Conservation (phyloP, 2,888 invertebrate genomes). For the Hoplodrina blanda region DNA sequence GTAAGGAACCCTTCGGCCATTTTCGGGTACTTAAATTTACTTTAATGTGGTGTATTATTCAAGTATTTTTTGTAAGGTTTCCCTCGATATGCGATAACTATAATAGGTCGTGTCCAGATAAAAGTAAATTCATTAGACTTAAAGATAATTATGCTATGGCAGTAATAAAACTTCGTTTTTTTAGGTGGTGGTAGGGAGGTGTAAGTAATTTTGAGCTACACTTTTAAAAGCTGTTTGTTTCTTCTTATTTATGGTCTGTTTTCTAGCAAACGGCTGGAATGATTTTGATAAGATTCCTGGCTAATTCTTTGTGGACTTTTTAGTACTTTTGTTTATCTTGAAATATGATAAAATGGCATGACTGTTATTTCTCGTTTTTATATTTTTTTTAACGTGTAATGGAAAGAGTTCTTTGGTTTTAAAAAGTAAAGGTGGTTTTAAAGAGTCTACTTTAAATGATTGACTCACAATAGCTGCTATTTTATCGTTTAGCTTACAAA, state of each 20-base stretch:
- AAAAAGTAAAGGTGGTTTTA: background rate
- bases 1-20: constrained; percentile 46
- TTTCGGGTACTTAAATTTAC: constrained; percentile 48
- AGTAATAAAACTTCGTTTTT: constrained; percentile 42
- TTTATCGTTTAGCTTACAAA: background rate
- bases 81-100: constrained; percentile 42
- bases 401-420: background rate
- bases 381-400: background rate
- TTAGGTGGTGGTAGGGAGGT: no score
- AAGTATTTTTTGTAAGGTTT: constrained; percentile 53
- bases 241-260: constrained; percentile 37
- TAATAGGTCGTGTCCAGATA: constrained; percentile 45
- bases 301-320: background rate
- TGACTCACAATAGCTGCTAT: background rate
- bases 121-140: constrained; percentile 55
- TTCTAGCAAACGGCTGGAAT: constrained; percentile 23
- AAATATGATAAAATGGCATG: constrained; percentile 21
- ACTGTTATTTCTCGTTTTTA: background rate
- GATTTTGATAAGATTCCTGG: constrained; percentile 34
- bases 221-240: constrained; percentile 26
- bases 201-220: constrained; percentile 21
- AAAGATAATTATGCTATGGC: constrained; percentile 45
- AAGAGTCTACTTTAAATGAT: constrained; percentile 21
- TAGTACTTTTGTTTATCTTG: constrained; percentile 5
- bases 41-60: constrained; percentile 47